These are phyloP conservation scores for Morphnarchus princeps DNA, from an alignment of 2,113 vertebrate genomes.

Conservation along the genomic window DNA sequence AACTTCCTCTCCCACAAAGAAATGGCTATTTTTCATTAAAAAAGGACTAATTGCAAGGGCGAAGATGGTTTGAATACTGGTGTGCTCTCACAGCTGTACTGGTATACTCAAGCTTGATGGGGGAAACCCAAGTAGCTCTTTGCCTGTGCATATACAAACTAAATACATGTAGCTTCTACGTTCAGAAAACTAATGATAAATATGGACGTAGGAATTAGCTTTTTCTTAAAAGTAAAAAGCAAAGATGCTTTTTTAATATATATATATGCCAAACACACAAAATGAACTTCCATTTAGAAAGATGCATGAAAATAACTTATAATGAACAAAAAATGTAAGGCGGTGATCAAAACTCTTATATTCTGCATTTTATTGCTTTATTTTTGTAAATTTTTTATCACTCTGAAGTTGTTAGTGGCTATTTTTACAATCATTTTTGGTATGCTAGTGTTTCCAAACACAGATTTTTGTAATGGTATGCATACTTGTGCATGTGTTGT, in stretches of 20 bases:
- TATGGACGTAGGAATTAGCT: neutral
- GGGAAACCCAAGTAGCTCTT: neutral
- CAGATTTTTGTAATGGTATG: neutral
- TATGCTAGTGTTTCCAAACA: neutral
- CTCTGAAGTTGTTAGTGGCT: neutral
- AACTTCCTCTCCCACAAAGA: neutral
- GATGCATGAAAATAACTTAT: neutral
- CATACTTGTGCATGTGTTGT: neutral
- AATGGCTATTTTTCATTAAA: neutral
- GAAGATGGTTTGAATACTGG: neutral
- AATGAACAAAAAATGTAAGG: neutral
- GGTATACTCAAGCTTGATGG: neutral
- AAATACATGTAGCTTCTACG: neutral
- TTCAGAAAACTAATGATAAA: neutral
- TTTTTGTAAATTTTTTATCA: neutral
- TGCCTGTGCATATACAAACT: neutral
- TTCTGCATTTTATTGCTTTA: neutral
- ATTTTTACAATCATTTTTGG: neutral
- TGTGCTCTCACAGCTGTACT: neutral
- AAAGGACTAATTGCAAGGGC: neutral
- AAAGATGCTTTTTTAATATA: neutral
- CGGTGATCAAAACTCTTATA: neutral
- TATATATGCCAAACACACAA: neutral
- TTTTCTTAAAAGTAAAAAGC: neutral
- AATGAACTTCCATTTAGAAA: neutral